phyloP scores from a whole-genome alignment of 1,140 invertebrate species.

The Bombus polaris region DNA sequence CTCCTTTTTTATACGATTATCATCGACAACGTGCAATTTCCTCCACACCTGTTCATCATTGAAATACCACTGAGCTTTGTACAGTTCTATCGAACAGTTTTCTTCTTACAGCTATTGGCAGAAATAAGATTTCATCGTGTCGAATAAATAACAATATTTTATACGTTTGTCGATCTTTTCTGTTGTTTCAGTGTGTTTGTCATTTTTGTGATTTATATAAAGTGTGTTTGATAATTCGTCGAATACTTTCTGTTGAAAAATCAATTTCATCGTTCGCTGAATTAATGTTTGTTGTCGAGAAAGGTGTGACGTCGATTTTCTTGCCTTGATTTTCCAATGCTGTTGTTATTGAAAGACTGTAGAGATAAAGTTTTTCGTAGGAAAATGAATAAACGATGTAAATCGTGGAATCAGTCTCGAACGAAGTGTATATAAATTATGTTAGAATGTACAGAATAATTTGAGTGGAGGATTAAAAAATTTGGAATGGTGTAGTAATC shows the following conservation, averaged over 20 bases:
- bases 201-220: neutral
- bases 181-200: neutral
- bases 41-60: neutral
- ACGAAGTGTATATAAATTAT: neutral
- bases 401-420: no score
- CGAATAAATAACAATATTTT: neutral
- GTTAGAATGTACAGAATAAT: neutral
- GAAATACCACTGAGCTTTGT: neutral
- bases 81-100: neutral
- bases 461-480: neutral
- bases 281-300: neutral
- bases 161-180: neutral
- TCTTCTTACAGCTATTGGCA: neutral
- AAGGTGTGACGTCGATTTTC: neutral
- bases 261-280: neutral
- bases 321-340: neutral
- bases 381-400: no score
- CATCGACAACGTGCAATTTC: neutral
- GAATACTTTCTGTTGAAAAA: neutral
- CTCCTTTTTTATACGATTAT: neutral
- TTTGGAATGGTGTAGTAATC: neutral
- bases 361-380: neutral
- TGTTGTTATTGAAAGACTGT: neutral
- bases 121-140: neutral
- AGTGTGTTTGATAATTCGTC: neutral